phyloP scores from a whole-genome alignment of 2,113 vertebrate genomes.

The Fukomys damarensis region DNA sequence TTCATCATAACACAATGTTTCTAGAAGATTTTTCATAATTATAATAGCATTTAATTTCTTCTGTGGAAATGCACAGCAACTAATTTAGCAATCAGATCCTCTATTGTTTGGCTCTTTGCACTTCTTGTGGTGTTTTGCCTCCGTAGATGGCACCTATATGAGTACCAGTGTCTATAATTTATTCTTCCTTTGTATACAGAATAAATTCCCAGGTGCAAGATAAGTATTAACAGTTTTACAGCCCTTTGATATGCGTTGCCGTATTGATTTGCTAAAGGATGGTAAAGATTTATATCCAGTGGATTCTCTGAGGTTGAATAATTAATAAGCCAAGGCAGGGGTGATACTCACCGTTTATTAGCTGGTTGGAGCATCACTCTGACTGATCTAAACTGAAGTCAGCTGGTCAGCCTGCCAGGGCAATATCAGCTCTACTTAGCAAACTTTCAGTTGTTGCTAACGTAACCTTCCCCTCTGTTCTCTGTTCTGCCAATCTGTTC shows the following conservation, averaged over 20 bases:
- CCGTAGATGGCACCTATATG: not conserved
- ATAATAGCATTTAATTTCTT: not conserved
- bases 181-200: conserved; percentile 15
- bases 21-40: not conserved
- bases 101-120: not conserved
- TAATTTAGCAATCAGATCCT: not conserved
- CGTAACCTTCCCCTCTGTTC: not conserved
- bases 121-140: not conserved
- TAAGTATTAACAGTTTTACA: conserved; percentile 1
- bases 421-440: not conserved
- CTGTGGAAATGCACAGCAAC: not conserved
- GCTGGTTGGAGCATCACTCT: not conserved
- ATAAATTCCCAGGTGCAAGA: conserved; percentile 19
- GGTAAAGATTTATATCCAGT: not conserved
- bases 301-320: not conserved
- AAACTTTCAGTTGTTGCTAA: no score
- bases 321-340: not conserved
- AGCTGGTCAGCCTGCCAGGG: not conserved
- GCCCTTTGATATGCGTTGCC: not conserved
- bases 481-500: not conserved
- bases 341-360: not conserved
- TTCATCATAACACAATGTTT: not conserved
- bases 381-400: not conserved
- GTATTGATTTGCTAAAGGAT: conserved; percentile 37
- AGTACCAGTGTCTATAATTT: not conserved